Evolutionary conservation across 2,797 vertebrate species (phyloP), one percentile per base, ranked within the genome.

Genomic region (Melanotaenia nigrans): DNA sequence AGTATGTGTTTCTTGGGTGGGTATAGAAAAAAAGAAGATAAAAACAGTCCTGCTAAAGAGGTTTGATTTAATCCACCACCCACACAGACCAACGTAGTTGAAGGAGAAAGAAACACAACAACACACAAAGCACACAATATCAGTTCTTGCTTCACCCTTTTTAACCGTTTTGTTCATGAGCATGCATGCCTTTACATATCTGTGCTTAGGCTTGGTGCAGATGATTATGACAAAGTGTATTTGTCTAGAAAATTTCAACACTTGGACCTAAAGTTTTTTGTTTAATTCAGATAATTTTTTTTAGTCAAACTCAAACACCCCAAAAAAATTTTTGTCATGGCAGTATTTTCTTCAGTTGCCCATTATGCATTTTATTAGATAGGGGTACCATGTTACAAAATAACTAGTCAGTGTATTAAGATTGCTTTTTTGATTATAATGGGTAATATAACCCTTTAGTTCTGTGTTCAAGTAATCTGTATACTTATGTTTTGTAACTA

Each of bases 1-100:
- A 81, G 73, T 72, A 70, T 68, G 71, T 75, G 75, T 65, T 70
- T 75, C 76, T 80, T 77, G 49, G 77, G 77, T 73, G 78, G 79
- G 58, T 84, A 70, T 10, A 24, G 32, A 32, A 30, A 68, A 25
- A 35, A 70, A 77, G 69, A 76, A 91, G 81, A 91, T 90, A 77
- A 92, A 92, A 92, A 93, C 78, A 82, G 79, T 47, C 33, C 71
- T 47, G 71, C 76, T 84, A 86, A 90, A 90, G 87, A 86, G 69
- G 80, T 88, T 86, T 91, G 89, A 91, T 92, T 91, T 91, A 88
- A 91, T 88, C 73, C 81, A 84, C 88, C 85, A 86, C 85, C 85
- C 85, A 90, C 80, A 69, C 85, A 13, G 85, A 81, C 73, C 47
- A 83, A 85, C 70, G 61, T 82, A 85, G 78, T 63, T 87, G 74